Base-by-base conservation (phyloP, 2,797 vertebrate genomes). In the Glossophaga mutica region DNA sequence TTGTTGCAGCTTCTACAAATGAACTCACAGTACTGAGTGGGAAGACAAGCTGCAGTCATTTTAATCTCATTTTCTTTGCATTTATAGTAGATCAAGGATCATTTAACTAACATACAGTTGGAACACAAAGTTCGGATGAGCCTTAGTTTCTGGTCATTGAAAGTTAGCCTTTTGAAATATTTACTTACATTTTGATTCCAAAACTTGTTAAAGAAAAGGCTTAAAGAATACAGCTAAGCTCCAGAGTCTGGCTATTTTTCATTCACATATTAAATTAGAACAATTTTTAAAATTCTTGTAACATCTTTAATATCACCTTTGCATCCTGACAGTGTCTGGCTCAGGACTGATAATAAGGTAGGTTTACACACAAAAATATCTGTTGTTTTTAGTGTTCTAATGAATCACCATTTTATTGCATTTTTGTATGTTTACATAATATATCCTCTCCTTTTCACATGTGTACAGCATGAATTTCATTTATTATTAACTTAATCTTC, bases 111-210 rank as follows among this genome's bases (percentile, higher is more conserved):
- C 50, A 90, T 84, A 91, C 24, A 62, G 12, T 90, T 96, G 88
- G 82, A 97, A 96, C 62, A 91, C 29, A 89, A 52, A 81, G 24
- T 94, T 91, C 95, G 62, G 52, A 94, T 90, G 89, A 55, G 91
- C 93, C 96, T 91, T 50, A 77, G 44, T 94, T 94, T 88, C 88
- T 0, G 4, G 48, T 94, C 73, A 93, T 21, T 94, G 67, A 90
- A 95, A 52, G 34, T 65, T 79, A 91, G 67, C 9, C 70, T 91
- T 96, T 95, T 57, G 0, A 96, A 95, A 96, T 79, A 65, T 90
- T 79, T 79, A 83, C 44, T 96, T 94, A 73, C 8, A 65, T 87
- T 95, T 94, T 92, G 8, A 37, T 87, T 94, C 90, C 79, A 96
- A 95, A 89, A 81, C 19, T 91, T 86, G 26, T 94, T 94, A 79